Conservation (phyloP, 2,888 invertebrate species). For the Torymus aiolomorphi region DNA sequence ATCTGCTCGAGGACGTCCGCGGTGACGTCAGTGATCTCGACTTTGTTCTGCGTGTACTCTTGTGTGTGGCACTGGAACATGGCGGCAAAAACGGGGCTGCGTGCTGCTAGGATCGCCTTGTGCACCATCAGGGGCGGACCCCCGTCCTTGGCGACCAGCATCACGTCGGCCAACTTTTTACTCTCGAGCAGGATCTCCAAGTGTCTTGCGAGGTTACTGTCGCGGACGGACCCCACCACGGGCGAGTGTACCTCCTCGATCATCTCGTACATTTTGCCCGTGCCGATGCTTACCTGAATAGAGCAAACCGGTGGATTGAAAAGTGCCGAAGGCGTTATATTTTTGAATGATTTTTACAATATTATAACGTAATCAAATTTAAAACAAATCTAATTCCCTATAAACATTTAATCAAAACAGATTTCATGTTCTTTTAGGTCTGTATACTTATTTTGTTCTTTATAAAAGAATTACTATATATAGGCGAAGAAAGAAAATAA, state of each 20-base stretch:
- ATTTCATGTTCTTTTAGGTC: too few relatives aligned
- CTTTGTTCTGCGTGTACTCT: conserved; percentile 2
- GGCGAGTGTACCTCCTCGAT: not conserved
- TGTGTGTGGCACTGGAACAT: conserved; percentile 29
- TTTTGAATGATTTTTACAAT: too few relatives aligned
- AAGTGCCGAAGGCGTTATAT: too few relatives aligned
- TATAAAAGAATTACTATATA: not conserved
- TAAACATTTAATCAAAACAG: too few relatives aligned
- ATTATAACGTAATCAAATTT: too few relatives aligned
- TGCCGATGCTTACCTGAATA: too few relatives aligned
- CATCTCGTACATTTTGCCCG: too few relatives aligned
- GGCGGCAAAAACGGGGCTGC: conserved; percentile 32
- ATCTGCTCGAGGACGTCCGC: conserved; percentile 2
- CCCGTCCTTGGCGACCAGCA: not conserved
- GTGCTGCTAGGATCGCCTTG: conserved; percentile 15
- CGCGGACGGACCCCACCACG: not conserved
- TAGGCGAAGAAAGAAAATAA: not conserved
- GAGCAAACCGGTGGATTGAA: too few relatives aligned
- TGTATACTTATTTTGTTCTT: not conserved
- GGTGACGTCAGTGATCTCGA: conserved; percentile 9
- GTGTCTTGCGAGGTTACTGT: not conserved
- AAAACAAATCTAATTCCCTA: too few relatives aligned
- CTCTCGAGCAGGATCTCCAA: not conserved
- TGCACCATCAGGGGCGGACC: not conserved
- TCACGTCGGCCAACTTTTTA: not conserved